phyloP scores from a whole-genome alignment of 1,140 invertebrate genomes.

The Brachionus koreanus region DNA sequence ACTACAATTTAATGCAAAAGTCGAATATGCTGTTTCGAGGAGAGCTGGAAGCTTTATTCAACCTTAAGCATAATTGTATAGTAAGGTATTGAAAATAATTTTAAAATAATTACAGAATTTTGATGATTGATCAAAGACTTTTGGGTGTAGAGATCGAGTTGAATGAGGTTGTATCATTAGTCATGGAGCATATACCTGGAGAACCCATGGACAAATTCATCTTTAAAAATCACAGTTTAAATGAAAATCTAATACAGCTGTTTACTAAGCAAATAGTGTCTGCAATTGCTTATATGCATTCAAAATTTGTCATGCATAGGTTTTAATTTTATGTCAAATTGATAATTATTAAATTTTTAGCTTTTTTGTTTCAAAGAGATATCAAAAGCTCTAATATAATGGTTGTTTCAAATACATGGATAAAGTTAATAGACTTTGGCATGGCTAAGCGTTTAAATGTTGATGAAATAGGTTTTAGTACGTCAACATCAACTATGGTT shows the following conservation, averaged over 20 bases:
- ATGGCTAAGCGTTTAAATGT: slow-evolving; percentile 42
- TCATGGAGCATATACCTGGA: slow-evolving; percentile 42
- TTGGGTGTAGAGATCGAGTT: slow-evolving; percentile 30
- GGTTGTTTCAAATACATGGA: slow-evolving; percentile 38
- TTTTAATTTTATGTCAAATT: neutral
- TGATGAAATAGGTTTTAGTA: slow-evolving; percentile 27
- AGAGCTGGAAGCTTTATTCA: slow-evolving; percentile 39
- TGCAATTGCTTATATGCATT: slow-evolving; percentile 40
- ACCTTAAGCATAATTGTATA: slow-evolving; percentile 26
- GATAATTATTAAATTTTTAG: neutral
- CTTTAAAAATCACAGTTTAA: neutral
- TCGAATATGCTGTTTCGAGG: slow-evolving; percentile 39
- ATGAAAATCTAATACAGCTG: neutral
- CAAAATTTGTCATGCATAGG: slow-evolving; percentile 41
- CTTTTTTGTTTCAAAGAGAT: neutral
- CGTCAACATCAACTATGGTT: slow-evolving; percentile 42
- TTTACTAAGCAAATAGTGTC: slow-evolving; percentile 39
- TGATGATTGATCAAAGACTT: neutral
- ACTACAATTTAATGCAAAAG: slow-evolving; percentile 38
- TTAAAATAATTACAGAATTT: neutral
- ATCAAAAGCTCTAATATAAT: slow-evolving; percentile 45
- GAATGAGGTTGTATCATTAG: slow-evolving; percentile 8
- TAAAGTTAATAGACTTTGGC: slow-evolving; percentile 39
- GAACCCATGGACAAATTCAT: slow-evolving; percentile 36
- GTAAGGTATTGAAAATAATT: neutral